Evolutionary conservation across 1,140 invertebrate genomes (phyloP), one percentile per base, ranked within the genome.

Genomic region (Manduca sexta): DNA sequence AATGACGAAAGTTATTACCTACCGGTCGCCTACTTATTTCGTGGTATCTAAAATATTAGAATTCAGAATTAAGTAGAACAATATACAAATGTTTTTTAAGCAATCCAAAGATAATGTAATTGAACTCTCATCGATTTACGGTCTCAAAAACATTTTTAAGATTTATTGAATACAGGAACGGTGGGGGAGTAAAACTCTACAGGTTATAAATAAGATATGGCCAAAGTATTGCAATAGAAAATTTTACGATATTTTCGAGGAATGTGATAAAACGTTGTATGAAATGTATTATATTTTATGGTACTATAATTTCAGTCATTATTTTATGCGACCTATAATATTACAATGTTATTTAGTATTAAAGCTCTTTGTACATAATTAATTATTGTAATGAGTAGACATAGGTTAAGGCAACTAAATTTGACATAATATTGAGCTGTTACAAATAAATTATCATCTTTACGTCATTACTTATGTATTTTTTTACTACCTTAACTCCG

Each of bases 281-380:
- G 49, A 49, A 49, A 62, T 47, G 44, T 65, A 65, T 62, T 63
- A 56, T 44, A 41, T 47, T 49, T 52, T 59, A 40, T 64, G 47
- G 52, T 52, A 53, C 52, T 51, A 52, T 66, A 60, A 63, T 62
- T 57, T 56, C 56, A 77, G 73, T 76, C 74, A 74, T 67, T 67
- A 74, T 64, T 69, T 51, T 73, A 71, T 56, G 45, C 45, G 48
- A 64, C 41, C 52, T 64, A 65, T 55, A 61, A 56, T 62, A 52
- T 66, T 69, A 62, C 50, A 56, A 56, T 52, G 43, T 67, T 67
- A 54, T 64, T 58, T 58, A 52, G 44, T 64, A 45, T 56, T 62
- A 56, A 40, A 60, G 47, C 15, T 49, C 61, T 50, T 65, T 74
- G 69, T 74, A 69, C 65, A 74, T 73, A 70, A 50, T 49, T 60